A percentile compares a stretch with the other conserved stretches of the same genome.
phyloP scores from a whole-genome alignment of 1,140 invertebrate genomes.

The Solenopsis invicta region DNA sequence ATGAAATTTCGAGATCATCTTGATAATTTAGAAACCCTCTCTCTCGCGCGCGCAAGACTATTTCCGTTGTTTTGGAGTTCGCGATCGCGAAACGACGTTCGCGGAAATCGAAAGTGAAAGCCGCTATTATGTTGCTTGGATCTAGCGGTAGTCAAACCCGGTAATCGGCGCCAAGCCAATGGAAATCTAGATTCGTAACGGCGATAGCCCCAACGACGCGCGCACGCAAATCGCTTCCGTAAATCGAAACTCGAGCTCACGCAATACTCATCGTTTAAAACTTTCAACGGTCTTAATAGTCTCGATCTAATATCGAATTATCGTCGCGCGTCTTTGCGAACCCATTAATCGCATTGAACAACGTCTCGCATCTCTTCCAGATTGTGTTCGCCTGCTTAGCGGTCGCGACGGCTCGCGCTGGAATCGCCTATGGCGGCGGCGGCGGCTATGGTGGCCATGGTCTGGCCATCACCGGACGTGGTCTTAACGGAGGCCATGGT shows the following conservation, averaged over 20 bases:
- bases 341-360: neutral
- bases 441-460: conserved; percentile 75
- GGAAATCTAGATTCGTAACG: conserved; percentile 72
- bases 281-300: neutral
- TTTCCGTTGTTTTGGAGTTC: conserved; percentile 38
- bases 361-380: conserved; percentile 69
- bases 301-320: neutral
- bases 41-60: neutral
- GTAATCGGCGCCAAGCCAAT: conserved; percentile 79
- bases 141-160: conserved; percentile 53
- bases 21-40: conserved; percentile 21
- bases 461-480: conserved; percentile 78
- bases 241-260: conserved; percentile 20
- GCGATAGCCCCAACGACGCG: conserved; percentile 24
- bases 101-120: conserved; percentile 83
- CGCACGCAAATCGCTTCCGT: conserved; percentile 62
- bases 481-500: conserved; percentile 42
- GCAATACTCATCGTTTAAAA: conserved; percentile 14
- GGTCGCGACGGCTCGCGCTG: conserved; percentile 85
- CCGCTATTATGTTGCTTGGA: conserved; percentile 73
- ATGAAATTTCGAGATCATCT: conserved; percentile 42
- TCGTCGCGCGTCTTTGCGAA: neutral
- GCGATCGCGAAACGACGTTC: conserved; percentile 59
- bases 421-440: conserved; percentile 83
- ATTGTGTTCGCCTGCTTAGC: conserved; percentile 86